Evolutionary conservation across 2,113 vertebrate species (phyloP).

Genomic region (Mormyrus lacerda): DNA sequence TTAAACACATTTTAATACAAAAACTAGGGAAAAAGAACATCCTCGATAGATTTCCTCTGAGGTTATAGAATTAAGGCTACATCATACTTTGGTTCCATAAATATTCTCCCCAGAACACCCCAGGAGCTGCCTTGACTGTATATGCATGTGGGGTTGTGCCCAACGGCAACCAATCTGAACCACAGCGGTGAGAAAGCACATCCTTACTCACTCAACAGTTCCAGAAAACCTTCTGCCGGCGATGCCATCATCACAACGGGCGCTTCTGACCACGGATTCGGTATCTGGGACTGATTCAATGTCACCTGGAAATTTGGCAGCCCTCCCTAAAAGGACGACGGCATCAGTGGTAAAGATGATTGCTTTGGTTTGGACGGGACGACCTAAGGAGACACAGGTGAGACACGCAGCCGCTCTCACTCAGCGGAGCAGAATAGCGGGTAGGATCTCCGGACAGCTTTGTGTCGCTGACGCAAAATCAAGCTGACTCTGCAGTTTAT

Average conservation of each 20-base stretch:
- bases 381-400: background rate
- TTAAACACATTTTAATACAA: conserved; percentile 3
- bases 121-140: background rate
- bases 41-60: background rate
- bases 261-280: background rate
- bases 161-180: background rate
- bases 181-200: background rate
- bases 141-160: background rate
- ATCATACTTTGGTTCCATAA: conserved; percentile 15
- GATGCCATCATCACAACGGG: background rate
- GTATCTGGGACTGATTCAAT: background rate
- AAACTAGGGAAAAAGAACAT: background rate
- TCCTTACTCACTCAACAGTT: background rate
- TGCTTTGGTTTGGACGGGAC: background rate
- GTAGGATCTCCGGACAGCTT: background rate
- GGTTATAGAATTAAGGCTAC: conserved; percentile 15
- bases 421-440: background rate
- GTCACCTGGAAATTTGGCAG: background rate
- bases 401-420: background rate
- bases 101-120: background rate
- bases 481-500: background rate
- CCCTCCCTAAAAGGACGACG: background rate
- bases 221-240: background rate
- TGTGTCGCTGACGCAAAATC: background rate
- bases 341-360: background rate